Evolutionary conservation across 2,888 invertebrate genomes (phyloP).

Genomic region (Patella caerulea): DNA sequence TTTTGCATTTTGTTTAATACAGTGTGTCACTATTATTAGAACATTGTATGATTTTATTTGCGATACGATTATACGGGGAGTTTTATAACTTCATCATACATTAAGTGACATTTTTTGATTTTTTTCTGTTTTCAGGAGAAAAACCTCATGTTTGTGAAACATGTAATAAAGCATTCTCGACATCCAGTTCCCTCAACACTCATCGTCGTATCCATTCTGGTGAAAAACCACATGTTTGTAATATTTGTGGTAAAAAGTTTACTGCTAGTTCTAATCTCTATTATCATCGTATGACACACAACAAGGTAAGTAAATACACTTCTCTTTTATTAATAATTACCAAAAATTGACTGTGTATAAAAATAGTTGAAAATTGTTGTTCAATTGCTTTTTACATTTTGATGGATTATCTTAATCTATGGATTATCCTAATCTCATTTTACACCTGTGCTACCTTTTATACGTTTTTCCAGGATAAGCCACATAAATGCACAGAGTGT

Average conservation of each 20-base stretch:
- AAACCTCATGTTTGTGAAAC: conserved; percentile 96
- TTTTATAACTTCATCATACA: no score
- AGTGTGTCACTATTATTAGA: no score
- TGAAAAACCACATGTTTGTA: conserved; percentile 93
- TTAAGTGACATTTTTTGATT: background rate
- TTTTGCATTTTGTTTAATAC: no score
- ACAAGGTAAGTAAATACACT: conserved; percentile 82
- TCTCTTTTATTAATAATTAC: no score
- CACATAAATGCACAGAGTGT: conserved; percentile 94
- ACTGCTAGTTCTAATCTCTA: conserved; percentile 96
- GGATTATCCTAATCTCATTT: no score
- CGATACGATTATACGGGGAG: no score
- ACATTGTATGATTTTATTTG: no score
- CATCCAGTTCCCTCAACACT: conserved; percentile 93
- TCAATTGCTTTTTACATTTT: no score
- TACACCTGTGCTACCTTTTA: background rate
- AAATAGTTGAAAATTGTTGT: no score
- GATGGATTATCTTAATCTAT: no score
- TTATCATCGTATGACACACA: conserved; percentile 98
- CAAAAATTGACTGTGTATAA: no score
- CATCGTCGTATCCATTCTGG: conserved; percentile 95
- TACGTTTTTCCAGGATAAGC: conserved; percentile 84
- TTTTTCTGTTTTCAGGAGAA: conserved; percentile 80
- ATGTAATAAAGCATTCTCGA: conserved; percentile 96
- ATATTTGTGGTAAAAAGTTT: conserved; percentile 93